Evolutionary conservation across 2,113 vertebrate genomes (phyloP), one percentile per base, ranked within the genome.

Genomic region (Rhinoptilus africanus): DNA sequence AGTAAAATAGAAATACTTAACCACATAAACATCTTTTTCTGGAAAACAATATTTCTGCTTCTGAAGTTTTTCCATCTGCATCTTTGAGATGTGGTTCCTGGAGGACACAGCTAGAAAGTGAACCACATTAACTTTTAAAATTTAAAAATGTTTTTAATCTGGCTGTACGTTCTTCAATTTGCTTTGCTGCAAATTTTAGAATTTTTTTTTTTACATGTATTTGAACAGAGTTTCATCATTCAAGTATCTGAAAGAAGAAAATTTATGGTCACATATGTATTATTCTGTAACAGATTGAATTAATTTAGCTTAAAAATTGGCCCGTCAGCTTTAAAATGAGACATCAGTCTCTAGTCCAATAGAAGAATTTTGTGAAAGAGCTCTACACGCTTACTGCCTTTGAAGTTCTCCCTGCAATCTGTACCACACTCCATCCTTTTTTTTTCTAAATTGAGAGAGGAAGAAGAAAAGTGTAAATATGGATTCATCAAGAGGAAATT

Each of bases 391-490:
- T 86, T n/a, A 12, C 19, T 62, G 13, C 7, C 41, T 75, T 16
- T 6, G 17, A 80, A 47, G 48, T 63, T 86, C 24, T 50, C 39
- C 45, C 35, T 50, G 14, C 12, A 35, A 24, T 22, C 35, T 73
- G 5, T 26, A 59, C 23, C 30, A 64, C 6, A 59, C 1, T 5
- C 48, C 75, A 17, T 32, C 0, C 0, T 57, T 22, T n/a, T n/a
- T 35, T 30, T 30, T 27, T 10, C 19, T 79, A 14, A 71, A 54
- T 22, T 17, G n/a, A 48, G 19, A 50, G 53, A 72, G 24, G n/a
- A 43, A 63, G 39, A 56, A 39, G 21, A 30, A 77, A 50, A n/a
- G 9, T 28, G 5, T 47, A 5, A 74, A 34, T 37, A 10, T 10
- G 4, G 54, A 23, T 67, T 54, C 7, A 82, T n/a, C 8, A 35